Base-by-base conservation (phyloP, 2,113 vertebrate genomes). In the Saguinus imperator region DNA sequence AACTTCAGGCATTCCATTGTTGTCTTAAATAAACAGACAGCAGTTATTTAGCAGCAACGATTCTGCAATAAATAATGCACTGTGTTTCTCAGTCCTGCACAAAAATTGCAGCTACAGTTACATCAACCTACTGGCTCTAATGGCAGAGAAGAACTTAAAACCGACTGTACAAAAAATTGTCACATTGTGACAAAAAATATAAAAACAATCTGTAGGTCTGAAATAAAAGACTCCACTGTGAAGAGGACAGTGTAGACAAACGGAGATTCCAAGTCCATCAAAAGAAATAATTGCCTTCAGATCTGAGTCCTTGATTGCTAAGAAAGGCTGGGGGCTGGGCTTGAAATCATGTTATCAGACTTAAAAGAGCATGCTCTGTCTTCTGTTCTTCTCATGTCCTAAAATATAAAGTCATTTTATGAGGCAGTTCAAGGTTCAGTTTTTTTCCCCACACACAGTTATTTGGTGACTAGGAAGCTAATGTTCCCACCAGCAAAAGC, bases 281-380 rank as follows among this genome's bases (percentile, higher is more conserved):
- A 98, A 96, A 98, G 98, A 99, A 98, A 98, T 96, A 98, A 98
- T 21, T 98, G 98, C 98, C 98, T 99, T 99, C 97, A 97, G 98
- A 97, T 98, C 98, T 97, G 91, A 98, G 98, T 98, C 98, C 98
- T 98, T 97, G 98, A 97, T 35, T 70, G 94, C 37, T 50, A 98
- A 98, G 95, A 98, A 97, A 97, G 98, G 96, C 97, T 97, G 98
- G 95, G 97, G 96, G 94, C 97, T 97, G 98, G 98, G 97, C 98
- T 98, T 96, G 96, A 97, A 97, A 98, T 98, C 87, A 98, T 95
- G 94, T 93, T 61, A 92, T 95, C 97, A 94, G 32, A 98, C 98
- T 99, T 96, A 99, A 98, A 99, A 99, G 98, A 99, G 99, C 99
- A 99, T 99, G 99, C 99, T 99, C 98, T 99, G 99, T 99, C 99